phyloP scores from a whole-genome alignment of 2,113 vertebrate species.

The Mormyrus iriodes region DNA sequence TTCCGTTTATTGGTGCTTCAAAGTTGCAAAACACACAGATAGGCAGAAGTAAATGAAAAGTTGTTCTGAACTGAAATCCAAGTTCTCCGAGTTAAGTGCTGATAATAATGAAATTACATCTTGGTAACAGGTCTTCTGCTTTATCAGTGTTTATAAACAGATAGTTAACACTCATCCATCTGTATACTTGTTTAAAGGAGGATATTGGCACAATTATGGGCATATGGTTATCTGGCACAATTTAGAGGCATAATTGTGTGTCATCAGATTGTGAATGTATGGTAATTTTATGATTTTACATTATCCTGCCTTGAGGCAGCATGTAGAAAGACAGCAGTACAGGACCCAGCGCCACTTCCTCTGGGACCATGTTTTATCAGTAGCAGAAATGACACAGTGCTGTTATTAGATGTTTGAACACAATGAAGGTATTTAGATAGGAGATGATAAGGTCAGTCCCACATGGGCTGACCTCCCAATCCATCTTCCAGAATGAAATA shows the following conservation, averaged over 20 bases:
- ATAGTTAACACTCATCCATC: neutral
- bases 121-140: no score
- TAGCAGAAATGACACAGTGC: neutral
- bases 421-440: neutral
- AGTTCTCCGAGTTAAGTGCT: neutral
- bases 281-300: neutral
- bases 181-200: neutral
- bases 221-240: neutral
- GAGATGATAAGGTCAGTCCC: neutral
- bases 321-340: neutral
- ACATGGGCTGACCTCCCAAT: neutral
- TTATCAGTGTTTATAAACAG: neutral
- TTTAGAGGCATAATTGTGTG: neutral
- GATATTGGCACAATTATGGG: neutral
- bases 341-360: neutral
- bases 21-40: neutral
- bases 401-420: neutral
- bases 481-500: neutral
- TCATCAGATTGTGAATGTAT: neutral
- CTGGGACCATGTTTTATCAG: neutral
- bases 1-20: neutral
- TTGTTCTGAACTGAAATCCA: neutral
- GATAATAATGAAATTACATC: no score
- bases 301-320: neutral
- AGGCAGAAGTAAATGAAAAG: neutral